A percentile compares a stretch with the other conserved stretches of the same genome.
These are phyloP conservation scores for Melanophora roralis DNA, from an alignment of 2,888 invertebrate species.

Conservation along the genomic window DNA sequence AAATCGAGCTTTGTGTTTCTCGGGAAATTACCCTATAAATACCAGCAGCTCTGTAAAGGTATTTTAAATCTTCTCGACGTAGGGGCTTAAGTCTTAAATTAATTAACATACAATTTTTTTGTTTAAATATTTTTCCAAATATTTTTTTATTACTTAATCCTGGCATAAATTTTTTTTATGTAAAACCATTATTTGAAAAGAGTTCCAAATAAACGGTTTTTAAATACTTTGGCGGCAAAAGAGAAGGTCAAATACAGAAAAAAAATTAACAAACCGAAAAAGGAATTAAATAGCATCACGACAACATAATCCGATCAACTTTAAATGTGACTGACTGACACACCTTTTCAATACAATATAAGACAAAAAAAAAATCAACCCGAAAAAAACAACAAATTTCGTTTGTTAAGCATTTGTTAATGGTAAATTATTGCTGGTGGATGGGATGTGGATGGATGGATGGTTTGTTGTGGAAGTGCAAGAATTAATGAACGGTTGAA, in stretches of 20 bases:
- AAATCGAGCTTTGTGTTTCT: too few relatives aligned
- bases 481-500: neutral
- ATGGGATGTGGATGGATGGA: conserved; percentile 25
- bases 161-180: too few relatives aligned
- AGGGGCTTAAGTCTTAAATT: too few relatives aligned
- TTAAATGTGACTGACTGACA: conserved; percentile 51
- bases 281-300: conserved; percentile 44
- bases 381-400: conserved; percentile 10
- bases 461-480: conserved; percentile 14
- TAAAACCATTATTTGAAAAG: conserved; percentile 41
- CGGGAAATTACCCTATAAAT: too few relatives aligned
- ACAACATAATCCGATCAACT: conserved; percentile 60
- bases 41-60: too few relatives aligned
- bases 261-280: neutral
- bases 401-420: conserved; percentile 48
- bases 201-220: conserved; percentile 20
- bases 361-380: neutral
- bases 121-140: too few relatives aligned
- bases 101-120: too few relatives aligned
- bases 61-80: too few relatives aligned
- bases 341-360: conserved; percentile 35
- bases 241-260: conserved; percentile 50
- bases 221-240: conserved; percentile 3
- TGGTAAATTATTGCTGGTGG: conserved; percentile 24
- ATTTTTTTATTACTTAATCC: too few relatives aligned